These are phyloP conservation scores for Triops longicaudatus DNA, from an alignment of 1,140 invertebrate genomes.

Conservation along the genomic window DNA sequence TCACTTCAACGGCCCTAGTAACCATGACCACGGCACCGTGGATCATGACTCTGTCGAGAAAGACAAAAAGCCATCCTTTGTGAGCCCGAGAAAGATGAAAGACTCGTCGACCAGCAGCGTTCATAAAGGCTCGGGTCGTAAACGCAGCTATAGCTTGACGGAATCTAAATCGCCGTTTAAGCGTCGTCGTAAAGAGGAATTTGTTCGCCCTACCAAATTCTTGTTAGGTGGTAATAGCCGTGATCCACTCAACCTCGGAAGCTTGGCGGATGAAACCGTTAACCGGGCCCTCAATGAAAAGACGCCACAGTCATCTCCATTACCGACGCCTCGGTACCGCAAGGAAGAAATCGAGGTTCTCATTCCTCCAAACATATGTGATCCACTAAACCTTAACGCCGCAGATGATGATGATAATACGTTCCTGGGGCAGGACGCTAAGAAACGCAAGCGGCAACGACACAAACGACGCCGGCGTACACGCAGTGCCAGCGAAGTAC, in stretches of 20 bases:
- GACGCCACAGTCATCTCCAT: slow-evolving; percentile 76
- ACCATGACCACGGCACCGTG: not conserved
- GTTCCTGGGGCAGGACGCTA: slow-evolving; percentile 62
- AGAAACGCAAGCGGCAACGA: slow-evolving; percentile 39
- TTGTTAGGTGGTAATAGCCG: slow-evolving; percentile 87
- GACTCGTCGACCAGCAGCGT: not conserved
- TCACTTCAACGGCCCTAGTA: not conserved
- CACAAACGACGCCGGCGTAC: slow-evolving; percentile 16
- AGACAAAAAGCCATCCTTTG: slow-evolving; percentile 21
- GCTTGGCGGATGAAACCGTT: slow-evolving; percentile 78
- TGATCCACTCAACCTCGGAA: slow-evolving; percentile 89
- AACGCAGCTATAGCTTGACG: slow-evolving; percentile 2
- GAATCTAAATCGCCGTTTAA: slow-evolving; percentile 17
- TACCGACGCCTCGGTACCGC: slow-evolving; percentile 73
- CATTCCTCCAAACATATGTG: slow-evolving; percentile 82
- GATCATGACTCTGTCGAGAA: not conserved
- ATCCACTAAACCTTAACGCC: slow-evolving; percentile 77
- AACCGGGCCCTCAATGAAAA: slow-evolving; percentile 61
- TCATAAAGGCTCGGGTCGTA: not conserved
- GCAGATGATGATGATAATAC: slow-evolving; percentile 60
- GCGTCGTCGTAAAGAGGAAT: slow-evolving; percentile 26
- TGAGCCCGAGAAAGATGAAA: slow-evolving; percentile 21
- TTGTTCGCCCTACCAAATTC: slow-evolving; percentile 81
- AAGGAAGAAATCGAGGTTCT: slow-evolving; percentile 78
- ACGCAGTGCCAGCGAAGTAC: slow-evolving; percentile 23